Evolutionary conservation across 2,797 vertebrate species (phyloP).

Genomic region (Danionella dracula): DNA sequence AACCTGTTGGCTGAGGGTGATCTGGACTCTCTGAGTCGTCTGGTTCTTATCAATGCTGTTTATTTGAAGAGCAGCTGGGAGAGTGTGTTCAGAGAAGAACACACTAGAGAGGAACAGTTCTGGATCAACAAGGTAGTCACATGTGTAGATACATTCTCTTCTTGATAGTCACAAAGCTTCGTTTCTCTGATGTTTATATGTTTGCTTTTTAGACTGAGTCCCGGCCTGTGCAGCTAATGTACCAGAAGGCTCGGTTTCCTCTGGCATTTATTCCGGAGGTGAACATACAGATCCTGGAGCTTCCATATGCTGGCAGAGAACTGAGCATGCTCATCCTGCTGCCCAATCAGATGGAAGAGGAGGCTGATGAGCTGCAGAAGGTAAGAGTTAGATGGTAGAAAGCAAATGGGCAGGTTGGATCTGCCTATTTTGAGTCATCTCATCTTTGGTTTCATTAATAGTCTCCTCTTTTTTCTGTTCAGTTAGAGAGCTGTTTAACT

Average conservation of each 20-base stretch:
- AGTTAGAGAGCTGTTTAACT: slow-evolving; percentile 80
- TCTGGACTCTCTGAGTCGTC: slow-evolving; percentile 43
- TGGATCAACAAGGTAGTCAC: slow-evolving; percentile 58
- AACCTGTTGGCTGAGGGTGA: slow-evolving; percentile 46
- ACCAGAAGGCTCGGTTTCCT: slow-evolving; percentile 63
- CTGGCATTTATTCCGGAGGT: slow-evolving; percentile 65
- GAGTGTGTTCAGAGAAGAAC: slow-evolving; percentile 44
- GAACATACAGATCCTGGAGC: slow-evolving; percentile 73
- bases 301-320: slow-evolving; percentile 73
- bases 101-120: slow-evolving; percentile 53
- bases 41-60: slow-evolving; percentile 70
- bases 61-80: slow-evolving; percentile 71
- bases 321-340: slow-evolving; percentile 85
- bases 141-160: background rate
- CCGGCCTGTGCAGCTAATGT: slow-evolving; percentile 84
- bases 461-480: slow-evolving; percentile 3
- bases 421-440: too few relatives aligned
- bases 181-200: background rate
- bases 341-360: slow-evolving; percentile 48
- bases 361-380: too few relatives aligned
- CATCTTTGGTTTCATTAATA: too few relatives aligned
- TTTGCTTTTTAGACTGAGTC: slow-evolving; percentile 58
- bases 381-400: too few relatives aligned
- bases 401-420: too few relatives aligned
- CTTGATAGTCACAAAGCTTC: background rate